These are phyloP conservation scores for Oncorhynchus gorbuscha DNA, from an alignment of 2,113 vertebrate species.

Conservation along the genomic window DNA sequence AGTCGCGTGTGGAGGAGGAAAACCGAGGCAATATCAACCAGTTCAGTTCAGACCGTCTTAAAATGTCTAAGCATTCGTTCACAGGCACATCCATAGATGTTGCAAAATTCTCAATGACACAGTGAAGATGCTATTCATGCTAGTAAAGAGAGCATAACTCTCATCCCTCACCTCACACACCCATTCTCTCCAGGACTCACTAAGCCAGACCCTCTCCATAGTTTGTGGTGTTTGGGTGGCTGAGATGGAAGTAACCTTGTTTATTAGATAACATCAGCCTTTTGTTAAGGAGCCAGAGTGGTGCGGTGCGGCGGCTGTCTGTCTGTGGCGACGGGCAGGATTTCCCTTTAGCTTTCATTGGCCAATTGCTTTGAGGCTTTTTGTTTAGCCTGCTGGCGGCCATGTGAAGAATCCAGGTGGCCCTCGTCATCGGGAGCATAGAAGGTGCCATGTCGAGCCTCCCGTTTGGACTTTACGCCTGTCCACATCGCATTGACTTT, in stretches of 20 bases:
- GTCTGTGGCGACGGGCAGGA: conserved; percentile 61
- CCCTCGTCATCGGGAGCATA: conserved; percentile 52
- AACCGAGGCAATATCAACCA: too few species aligned
- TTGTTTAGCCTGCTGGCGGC: conserved; percentile 67
- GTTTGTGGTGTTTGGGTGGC: conserved; percentile 62
- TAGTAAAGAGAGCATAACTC: too few species aligned
- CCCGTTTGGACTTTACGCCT: conserved; percentile 54
- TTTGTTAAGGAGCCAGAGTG: conserved; percentile 72
- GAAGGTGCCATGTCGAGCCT: conserved; percentile 48
- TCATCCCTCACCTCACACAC: too few species aligned
- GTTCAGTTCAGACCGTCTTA: too few species aligned
- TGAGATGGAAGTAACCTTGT: conserved; percentile 64
- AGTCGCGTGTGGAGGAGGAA: too few species aligned
- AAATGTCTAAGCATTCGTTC: too few species aligned
- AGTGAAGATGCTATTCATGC: too few species aligned
- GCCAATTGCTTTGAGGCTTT: conserved; percentile 54
- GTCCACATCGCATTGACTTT: conserved; percentile 59
- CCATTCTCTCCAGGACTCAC: conserved; percentile 4
- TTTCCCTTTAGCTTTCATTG: conserved; percentile 51
- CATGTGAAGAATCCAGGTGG: conserved; percentile 54
- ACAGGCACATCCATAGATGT: too few species aligned
- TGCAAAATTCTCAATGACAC: too few species aligned
- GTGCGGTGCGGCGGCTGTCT: conserved; percentile 73
- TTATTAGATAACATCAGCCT: conserved; percentile 79
- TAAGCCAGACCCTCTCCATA: conserved; percentile 50